Evolutionary conservation across 2,113 vertebrate genomes (phyloP).

Genomic region (Varanus komodoensis): DNA sequence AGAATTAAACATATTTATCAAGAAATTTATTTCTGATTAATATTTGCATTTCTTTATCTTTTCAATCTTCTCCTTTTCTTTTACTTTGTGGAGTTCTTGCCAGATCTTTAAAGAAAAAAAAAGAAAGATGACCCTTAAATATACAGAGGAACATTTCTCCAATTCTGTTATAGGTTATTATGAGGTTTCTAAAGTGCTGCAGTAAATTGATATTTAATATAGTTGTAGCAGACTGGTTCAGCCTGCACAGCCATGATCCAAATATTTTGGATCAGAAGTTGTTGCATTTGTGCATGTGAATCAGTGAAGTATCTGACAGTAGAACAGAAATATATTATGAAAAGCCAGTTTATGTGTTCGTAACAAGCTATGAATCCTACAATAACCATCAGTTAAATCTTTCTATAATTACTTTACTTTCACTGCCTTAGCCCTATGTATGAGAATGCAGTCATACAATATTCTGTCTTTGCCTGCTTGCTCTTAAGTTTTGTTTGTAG

Average conservation of each 20-base stretch:
- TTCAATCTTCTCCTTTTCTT: not conserved
- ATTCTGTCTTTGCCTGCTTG: accelerated
- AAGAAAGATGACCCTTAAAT: not conserved
- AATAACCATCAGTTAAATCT: not conserved
- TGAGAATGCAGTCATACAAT: not conserved
- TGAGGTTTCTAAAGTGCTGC: slow-evolving; percentile 14
- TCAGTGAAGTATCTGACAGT: slow-evolving; percentile 19
- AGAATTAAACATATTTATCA: not conserved
- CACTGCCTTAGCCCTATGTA: not conserved
- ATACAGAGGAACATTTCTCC: not conserved
- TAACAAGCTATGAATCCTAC: not conserved
- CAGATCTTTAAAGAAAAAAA: not conserved
- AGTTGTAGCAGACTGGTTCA: not conserved
- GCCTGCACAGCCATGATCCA: slow-evolving; percentile 16
- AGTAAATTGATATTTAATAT: not conserved
- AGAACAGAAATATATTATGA: slow-evolving; percentile 17
- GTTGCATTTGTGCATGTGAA: not conserved
- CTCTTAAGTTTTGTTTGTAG: not conserved
- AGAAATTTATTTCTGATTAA: not conserved
- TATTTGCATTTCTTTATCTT: not conserved
- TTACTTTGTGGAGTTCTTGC: slow-evolving; percentile 17
- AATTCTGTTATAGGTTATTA: not conserved
- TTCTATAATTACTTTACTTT: not conserved
- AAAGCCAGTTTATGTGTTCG: not conserved
- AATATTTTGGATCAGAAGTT: not conserved